Conservation (phyloP, 2,888 invertebrate genomes). For the Celastrina argiolus region DNA sequence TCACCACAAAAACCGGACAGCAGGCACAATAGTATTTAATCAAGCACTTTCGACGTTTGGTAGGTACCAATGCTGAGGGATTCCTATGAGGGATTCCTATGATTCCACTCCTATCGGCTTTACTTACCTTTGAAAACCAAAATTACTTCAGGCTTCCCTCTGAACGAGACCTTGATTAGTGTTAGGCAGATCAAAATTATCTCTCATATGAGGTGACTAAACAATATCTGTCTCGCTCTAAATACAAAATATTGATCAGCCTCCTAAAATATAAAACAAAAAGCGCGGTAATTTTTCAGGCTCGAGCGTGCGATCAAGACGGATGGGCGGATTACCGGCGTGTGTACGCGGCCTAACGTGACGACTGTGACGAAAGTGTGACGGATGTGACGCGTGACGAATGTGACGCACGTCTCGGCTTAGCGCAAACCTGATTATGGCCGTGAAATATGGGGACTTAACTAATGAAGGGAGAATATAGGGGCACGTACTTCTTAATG, state of each 20-base stretch:
- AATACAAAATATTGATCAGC: slow-evolving; percentile 22
- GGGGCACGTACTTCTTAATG: background rate
- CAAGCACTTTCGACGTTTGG: too few species aligned
- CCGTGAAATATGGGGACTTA: slow-evolving; percentile 8
- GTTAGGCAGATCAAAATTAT: too few species aligned
- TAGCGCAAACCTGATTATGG: slow-evolving; percentile 19
- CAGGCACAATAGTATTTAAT: too few species aligned
- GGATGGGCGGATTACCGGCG: slow-evolving; percentile 35
- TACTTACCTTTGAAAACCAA: too few species aligned
- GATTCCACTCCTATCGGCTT: too few species aligned
- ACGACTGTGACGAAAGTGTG: slow-evolving; percentile 25
- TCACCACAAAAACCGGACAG: too few species aligned
- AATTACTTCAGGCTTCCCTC: too few species aligned
- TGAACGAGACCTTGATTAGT: too few species aligned
- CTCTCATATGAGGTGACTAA: too few species aligned
- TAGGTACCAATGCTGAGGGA: too few species aligned
- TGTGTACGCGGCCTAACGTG: slow-evolving; percentile 32
- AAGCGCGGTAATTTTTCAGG: slow-evolving; percentile 37
- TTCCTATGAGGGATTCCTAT: too few species aligned
- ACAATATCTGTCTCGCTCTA: background rate
- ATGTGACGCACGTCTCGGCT: slow-evolving; percentile 26
- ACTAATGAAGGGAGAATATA: slow-evolving; percentile 4
- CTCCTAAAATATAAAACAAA: slow-evolving; percentile 27
- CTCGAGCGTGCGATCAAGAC: slow-evolving; percentile 37
- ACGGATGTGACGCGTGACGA: slow-evolving; percentile 25